Evolutionary conservation across 2,113 vertebrate species (phyloP), one percentile per base, ranked within the genome.

Genomic region (Pterocles burchelli): DNA sequence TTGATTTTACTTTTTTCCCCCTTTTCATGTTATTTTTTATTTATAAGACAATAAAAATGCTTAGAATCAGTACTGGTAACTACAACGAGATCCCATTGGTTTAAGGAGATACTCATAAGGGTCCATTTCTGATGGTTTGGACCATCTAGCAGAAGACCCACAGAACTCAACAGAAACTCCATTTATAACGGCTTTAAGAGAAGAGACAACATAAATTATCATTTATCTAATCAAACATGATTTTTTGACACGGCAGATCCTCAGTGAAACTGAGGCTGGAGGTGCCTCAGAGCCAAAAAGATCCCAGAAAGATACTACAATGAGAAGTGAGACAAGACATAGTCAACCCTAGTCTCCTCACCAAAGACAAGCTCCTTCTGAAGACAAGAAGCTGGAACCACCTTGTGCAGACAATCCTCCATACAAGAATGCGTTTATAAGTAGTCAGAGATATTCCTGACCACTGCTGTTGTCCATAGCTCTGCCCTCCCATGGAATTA

Each of bases 1-100:
- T 49, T 7, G 13, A 55, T 79, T 97, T 95, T 94, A 86, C 9
- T 75, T 84, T 86, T 52, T 77, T 63, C 26, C 14, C 45, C 49
- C 63, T 22, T 75, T 68, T 33, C 7, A 34, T 2, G 1, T 43
- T 70, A 31, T 94, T 96, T 91, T 96, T 88, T 75, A 46, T 83
- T 91, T 65, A 7, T 51, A 51, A 93, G 83, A 81, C 54, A 94
- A 78, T 33, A 83, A 79, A 72, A 52, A 59, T 25, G 45, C 51
- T 85, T 34, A 54, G 28, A 90, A 79, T 63, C 43, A 41, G 63
- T 63, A 43, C 3, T 33, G 26, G 4, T n/a, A 52, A 31, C 21
- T 48, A 43, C 0, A 1, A 46, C 0, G 1, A 91, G 26, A 90
- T 36, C 24, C 19, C 24, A 66, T 2, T 3, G 3, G 21, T 33